These are phyloP conservation scores for Erebia ligea DNA, from an alignment of 2,888 invertebrate genomes.

Conservation along the genomic window DNA sequence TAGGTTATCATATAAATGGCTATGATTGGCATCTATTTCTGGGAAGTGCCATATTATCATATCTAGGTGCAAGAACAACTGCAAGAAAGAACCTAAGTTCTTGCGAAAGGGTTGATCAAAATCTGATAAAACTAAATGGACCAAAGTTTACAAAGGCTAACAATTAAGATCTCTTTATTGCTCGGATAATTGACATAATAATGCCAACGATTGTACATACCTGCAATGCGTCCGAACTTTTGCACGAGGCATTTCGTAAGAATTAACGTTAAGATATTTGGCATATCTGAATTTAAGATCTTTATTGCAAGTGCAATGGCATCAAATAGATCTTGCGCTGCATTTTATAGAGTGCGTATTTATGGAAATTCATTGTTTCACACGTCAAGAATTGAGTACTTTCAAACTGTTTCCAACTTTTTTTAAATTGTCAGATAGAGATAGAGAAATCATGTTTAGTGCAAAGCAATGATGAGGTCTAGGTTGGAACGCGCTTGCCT, in stretches of 20 bases:
- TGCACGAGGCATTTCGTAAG: neutral
- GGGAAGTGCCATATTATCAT: neutral
- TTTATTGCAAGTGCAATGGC: neutral
- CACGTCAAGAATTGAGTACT: no score
- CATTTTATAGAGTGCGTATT: no score
- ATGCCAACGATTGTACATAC: neutral
- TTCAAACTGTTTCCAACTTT: no score
- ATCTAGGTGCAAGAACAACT: neutral
- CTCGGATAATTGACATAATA: neutral
- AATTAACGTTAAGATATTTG: neutral
- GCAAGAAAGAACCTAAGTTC: neutral
- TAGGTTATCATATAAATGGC: no score
- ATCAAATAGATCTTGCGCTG: neutral
- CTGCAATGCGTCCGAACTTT: neutral
- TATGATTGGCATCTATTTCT: constrained; percentile 7
- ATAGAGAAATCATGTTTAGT: no score
- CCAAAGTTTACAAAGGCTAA: neutral
- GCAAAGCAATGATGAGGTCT: no score
- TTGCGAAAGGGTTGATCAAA: neutral
- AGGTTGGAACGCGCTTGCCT: no score
- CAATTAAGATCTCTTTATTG: neutral
- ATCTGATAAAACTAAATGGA: neutral
- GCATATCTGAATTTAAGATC: neutral
- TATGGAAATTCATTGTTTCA: no score
- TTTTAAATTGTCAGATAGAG: no score